A percentile compares a stretch with the other conserved stretches of the same genome.
Conservation (phyloP, 37 sponge, comb jelly and placozoan genomes). For the Mnemiopsis leidyi region DNA sequence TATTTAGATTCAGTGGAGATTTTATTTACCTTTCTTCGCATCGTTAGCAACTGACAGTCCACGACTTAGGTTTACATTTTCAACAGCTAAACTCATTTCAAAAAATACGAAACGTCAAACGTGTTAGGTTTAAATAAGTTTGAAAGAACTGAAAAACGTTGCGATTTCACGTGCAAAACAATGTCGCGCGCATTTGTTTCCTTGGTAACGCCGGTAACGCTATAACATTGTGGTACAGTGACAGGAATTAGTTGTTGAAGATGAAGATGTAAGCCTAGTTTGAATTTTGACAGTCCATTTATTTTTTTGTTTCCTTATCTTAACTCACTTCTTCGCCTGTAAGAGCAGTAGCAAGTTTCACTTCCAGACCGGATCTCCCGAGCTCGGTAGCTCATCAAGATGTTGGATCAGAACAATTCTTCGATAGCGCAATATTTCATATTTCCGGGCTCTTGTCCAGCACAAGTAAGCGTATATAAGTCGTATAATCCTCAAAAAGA, state of each 20-base stretch:
- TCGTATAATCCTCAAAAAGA: background rate
- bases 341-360: conserved; percentile 39
- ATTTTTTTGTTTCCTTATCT: too few species aligned
- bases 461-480: background rate
- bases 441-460: too few species aligned
- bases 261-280: too few species aligned
- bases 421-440: too few species aligned
- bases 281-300: too few species aligned
- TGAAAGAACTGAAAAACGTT: too few species aligned
- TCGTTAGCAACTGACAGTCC: background rate
- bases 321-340: conserved; percentile 56
- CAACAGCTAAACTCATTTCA: background rate
- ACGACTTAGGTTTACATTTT: background rate
- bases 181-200: background rate
- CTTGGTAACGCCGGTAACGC: background rate
- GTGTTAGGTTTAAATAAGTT: too few species aligned
- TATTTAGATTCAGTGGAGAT: too few species aligned
- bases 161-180: background rate
- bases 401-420: too few species aligned
- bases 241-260: too few species aligned
- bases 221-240: background rate
- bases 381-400: background rate
- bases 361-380: conserved; percentile 31
- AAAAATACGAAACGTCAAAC: too few species aligned
- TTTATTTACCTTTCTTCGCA: background rate